Evolutionary conservation across 2,888 invertebrate genomes (phyloP).

Genomic region (Metacarcinus magister): DNA sequence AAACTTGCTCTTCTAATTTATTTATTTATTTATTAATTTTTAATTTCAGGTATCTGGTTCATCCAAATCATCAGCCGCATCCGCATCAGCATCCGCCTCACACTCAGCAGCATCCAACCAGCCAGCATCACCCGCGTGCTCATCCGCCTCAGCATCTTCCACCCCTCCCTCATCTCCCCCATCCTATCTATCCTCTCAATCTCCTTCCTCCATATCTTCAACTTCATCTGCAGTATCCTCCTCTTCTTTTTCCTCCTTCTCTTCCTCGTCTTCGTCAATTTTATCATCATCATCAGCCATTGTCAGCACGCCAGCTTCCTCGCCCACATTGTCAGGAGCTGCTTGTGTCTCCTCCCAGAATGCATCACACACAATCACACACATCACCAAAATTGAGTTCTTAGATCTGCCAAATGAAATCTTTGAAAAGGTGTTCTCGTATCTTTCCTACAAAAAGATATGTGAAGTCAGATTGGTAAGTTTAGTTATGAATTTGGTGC

Average conservation of each 20-base stretch:
- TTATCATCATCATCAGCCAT: conserved; percentile 37
- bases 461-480: conserved; percentile 74
- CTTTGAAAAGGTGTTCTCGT: conserved; percentile 91
- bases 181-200: not conserved
- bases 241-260: conserved; percentile 1
- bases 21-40: not conserved
- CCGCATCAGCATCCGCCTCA: conserved; percentile 19
- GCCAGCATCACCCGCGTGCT: conserved; percentile 44
- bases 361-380: not conserved
- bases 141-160: conserved; percentile 39
- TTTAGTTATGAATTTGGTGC: not conserved
- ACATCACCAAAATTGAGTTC: conserved; percentile 85
- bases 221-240: conserved; percentile 46
- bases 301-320: conserved; percentile 31
- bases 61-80: conserved; percentile 50
- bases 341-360: not conserved
- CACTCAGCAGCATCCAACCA: not conserved
- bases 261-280: not conserved
- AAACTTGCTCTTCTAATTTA: not conserved
- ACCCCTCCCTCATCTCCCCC: conserved; percentile 21
- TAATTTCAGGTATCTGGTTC: conserved; percentile 52
- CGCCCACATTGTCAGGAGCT: conserved; percentile 32
- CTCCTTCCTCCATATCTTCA: conserved; percentile 45
- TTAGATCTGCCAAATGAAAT: conserved; percentile 92
- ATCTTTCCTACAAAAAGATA: conserved; percentile 87